These are phyloP conservation scores for Pampusana beccarii DNA, from an alignment of 2,113 vertebrate genomes.

Conservation along the genomic window DNA sequence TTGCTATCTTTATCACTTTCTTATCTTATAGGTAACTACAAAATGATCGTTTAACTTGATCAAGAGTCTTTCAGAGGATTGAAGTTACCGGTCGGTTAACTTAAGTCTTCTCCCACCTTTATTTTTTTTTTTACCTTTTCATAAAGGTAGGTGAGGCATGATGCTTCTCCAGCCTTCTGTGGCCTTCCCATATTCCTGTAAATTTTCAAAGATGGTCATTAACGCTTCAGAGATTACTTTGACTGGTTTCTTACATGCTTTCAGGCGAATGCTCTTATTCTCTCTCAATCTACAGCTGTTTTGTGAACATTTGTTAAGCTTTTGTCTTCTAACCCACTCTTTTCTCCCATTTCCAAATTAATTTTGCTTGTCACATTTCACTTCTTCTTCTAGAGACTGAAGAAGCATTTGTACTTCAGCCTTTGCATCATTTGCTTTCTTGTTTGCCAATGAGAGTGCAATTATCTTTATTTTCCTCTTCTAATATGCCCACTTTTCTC, in stretches of 20 bases:
- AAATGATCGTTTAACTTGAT: slow-evolving; percentile 63
- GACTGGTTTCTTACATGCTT: neutral
- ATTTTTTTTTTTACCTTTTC: neutral
- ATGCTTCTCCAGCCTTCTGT: slow-evolving; percentile 45
- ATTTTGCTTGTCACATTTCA: neutral
- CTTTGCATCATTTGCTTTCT: neutral
- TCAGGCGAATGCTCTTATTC: neutral
- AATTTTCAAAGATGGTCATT: slow-evolving; percentile 38
- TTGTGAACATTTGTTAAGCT: neutral
- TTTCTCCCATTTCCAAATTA: neutral
- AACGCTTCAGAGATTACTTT: neutral
- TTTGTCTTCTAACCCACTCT: neutral
- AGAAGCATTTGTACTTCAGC: neutral
- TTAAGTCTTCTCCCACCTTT: slow-evolving; percentile 42
- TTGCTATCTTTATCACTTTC: slow-evolving; percentile 58
- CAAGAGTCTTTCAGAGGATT: slow-evolving; percentile 58
- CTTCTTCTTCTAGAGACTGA: neutral
- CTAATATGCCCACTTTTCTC: neutral
- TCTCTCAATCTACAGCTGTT: neutral
- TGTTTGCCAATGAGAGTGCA: neutral
- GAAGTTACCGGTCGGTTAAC: slow-evolving; percentile 58
- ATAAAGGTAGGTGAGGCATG: slow-evolving; percentile 64
- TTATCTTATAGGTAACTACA: slow-evolving; percentile 67
- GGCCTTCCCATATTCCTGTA: neutral
- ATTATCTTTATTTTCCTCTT: neutral